These are phyloP conservation scores for Scytalopus superciliaris DNA, from an alignment of 2,113 vertebrate genomes.

Conservation along the genomic window DNA sequence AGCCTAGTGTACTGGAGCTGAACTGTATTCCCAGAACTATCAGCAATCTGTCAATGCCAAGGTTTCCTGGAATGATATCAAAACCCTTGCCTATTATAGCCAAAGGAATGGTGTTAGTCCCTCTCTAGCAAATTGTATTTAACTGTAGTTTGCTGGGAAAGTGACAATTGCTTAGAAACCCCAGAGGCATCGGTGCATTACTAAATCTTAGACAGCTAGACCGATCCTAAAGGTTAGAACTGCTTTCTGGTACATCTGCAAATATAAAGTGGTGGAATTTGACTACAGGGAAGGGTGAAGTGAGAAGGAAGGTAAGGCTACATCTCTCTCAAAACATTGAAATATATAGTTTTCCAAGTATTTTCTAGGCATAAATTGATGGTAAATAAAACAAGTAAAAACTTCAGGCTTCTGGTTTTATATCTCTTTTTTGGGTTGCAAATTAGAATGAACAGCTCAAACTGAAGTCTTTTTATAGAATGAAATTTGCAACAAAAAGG, in stretches of 20 bases:
- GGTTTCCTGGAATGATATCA: conserved; percentile 48
- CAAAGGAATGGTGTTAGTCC: background rate
- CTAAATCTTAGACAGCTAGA: background rate
- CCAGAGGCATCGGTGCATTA: background rate
- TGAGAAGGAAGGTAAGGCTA: background rate
- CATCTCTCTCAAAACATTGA: background rate
- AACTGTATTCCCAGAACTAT: conserved; percentile 64
- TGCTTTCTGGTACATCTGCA: background rate
- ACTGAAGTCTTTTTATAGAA: background rate
- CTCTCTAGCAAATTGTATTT: background rate
- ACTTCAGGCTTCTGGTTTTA: background rate
- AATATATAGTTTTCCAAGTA: background rate
- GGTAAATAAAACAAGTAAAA: background rate
- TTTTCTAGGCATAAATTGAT: background rate
- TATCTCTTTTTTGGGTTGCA: background rate
- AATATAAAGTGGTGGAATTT: background rate
- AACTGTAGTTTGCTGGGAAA: background rate
- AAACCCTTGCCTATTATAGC: background rate
- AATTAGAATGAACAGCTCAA: background rate
- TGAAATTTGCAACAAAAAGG: background rate
- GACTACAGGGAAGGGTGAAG: background rate
- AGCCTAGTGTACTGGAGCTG: conserved; percentile 9
- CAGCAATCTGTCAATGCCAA: conserved; percentile 40
- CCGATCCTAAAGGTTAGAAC: background rate
- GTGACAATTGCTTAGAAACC: background rate